Evolutionary conservation across 2,888 invertebrate species (phyloP).

Genomic region (Chrysolina americana): DNA sequence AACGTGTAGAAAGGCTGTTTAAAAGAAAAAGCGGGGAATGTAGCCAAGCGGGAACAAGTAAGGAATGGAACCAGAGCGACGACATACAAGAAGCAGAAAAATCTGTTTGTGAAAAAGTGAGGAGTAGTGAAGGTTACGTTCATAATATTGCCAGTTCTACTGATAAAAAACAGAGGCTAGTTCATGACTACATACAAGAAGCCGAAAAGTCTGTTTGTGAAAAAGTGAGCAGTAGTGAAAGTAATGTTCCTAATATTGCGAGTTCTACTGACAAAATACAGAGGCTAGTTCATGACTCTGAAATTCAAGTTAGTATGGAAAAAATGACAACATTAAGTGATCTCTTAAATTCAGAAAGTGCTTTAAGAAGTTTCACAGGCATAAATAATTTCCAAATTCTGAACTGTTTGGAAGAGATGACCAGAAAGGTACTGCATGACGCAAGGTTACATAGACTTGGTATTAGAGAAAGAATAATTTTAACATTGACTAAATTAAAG

Average conservation of each 20-base stretch:
- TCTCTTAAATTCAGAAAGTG: not conserved
- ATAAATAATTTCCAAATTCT: constrained; percentile 27
- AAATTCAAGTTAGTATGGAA: not conserved
- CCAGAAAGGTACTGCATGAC: constrained; percentile 19
- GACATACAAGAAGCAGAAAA: not conserved
- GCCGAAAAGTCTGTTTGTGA: not conserved
- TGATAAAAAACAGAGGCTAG: constrained; percentile 16
- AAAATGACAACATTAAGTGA: not conserved
- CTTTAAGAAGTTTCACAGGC: constrained; percentile 23
- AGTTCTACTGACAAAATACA: constrained; percentile 25
- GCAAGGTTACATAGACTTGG: constrained; percentile 32
- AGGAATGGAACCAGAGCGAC: not conserved
- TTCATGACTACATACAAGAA: constrained; percentile 7
- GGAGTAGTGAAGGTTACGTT: not conserved
- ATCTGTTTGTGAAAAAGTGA: not conserved
- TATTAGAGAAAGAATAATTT: constrained; percentile 28
- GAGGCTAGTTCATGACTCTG: constrained; percentile 19
- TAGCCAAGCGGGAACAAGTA: too few species aligned
- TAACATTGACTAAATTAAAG: constrained; percentile 38
- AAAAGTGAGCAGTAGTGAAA: not conserved
- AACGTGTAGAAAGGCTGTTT: not conserved
- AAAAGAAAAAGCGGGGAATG: too few species aligned
- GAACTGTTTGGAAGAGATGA: constrained; percentile 37
- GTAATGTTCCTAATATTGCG: constrained; percentile 3
- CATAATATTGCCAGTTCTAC: constrained; percentile 17